These are phyloP conservation scores for Odontomachus brunneus DNA, from an alignment of 1,140 invertebrate genomes.

Conservation along the genomic window DNA sequence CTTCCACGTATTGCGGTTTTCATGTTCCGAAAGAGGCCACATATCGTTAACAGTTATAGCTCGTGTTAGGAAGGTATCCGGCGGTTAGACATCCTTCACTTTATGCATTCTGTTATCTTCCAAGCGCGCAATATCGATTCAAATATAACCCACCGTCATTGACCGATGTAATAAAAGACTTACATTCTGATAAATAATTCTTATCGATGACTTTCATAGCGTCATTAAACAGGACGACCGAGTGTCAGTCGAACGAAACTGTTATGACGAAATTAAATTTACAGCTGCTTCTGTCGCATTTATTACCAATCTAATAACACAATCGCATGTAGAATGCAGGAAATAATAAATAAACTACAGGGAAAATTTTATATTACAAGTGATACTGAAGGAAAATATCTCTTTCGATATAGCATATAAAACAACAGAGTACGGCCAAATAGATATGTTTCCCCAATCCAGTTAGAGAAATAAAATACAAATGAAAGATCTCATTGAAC, in stretches of 20 bases:
- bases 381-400: constrained; percentile 23
- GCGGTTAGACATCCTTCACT: constrained; percentile 10
- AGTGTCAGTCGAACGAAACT: neutral
- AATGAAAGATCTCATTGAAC: too few relatives aligned
- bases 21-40: neutral
- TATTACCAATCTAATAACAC: constrained; percentile 29
- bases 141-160: constrained; percentile 44
- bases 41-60: constrained; percentile 6
- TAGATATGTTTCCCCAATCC: too few relatives aligned
- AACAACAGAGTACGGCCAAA: too few relatives aligned
- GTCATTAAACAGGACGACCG: constrained; percentile 13
- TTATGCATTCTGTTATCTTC: constrained; percentile 41
- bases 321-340: too few relatives aligned
- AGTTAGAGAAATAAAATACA: too few relatives aligned
- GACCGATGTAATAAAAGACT: constrained; percentile 33
- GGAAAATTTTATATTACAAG: neutral
- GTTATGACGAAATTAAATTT: constrained; percentile 35
- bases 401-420: too few relatives aligned
- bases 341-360: neutral
- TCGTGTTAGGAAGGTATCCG: constrained; percentile 17
- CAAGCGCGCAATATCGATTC: constrained; percentile 47
- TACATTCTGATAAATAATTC: constrained; percentile 60
- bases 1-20: constrained; percentile 1
- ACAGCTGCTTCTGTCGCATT: neutral
- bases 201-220: constrained; percentile 57